These are phyloP conservation scores for Drosophila cyrtoloma DNA, from an alignment of 2,888 invertebrate species.

Conservation along the genomic window DNA sequence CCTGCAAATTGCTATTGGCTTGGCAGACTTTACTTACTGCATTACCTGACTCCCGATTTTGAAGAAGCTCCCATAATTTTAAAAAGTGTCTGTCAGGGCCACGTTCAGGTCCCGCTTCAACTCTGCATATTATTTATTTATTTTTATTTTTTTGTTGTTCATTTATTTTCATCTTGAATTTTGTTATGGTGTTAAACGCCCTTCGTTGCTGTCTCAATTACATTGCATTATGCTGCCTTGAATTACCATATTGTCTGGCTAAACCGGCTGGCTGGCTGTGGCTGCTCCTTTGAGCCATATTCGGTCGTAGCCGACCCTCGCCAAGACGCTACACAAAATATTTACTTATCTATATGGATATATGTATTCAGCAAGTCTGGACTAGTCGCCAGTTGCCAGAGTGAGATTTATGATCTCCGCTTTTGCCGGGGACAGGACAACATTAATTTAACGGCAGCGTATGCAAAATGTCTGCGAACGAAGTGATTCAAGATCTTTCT, in stretches of 20 bases:
- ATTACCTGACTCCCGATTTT: constrained; percentile 10
- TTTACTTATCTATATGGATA: background rate
- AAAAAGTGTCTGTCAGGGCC: constrained; percentile 40
- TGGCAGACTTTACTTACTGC: constrained; percentile 2
- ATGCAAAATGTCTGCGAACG: constrained; percentile 46
- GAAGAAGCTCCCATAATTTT: constrained; percentile 45
- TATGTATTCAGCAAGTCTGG: background rate
- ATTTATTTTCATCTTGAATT: constrained; percentile 20
- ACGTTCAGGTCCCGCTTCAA: constrained; percentile 5
- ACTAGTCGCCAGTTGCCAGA: constrained; percentile 3
- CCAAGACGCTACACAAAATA: constrained; percentile 7
- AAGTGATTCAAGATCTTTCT: constrained; percentile 29
- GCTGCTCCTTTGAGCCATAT: background rate
- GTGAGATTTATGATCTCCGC: constrained; percentile 36
- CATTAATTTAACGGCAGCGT: constrained; percentile 31
- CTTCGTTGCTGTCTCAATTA: constrained; percentile 68
- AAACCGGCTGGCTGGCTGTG: constrained; percentile 31
- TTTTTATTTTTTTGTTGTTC: constrained; percentile 22
- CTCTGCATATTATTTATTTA: constrained; percentile 40
- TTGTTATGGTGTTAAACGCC: constrained; percentile 46
- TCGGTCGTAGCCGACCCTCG: constrained; percentile 23
- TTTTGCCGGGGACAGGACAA: constrained; percentile 1
- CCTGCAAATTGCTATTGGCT: constrained; percentile 30
- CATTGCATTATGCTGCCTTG: constrained; percentile 65
- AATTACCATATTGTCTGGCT: constrained; percentile 79